Base-by-base conservation (phyloP, 2,888 invertebrate genomes). In the Caenorhabditis macrosperma region DNA sequence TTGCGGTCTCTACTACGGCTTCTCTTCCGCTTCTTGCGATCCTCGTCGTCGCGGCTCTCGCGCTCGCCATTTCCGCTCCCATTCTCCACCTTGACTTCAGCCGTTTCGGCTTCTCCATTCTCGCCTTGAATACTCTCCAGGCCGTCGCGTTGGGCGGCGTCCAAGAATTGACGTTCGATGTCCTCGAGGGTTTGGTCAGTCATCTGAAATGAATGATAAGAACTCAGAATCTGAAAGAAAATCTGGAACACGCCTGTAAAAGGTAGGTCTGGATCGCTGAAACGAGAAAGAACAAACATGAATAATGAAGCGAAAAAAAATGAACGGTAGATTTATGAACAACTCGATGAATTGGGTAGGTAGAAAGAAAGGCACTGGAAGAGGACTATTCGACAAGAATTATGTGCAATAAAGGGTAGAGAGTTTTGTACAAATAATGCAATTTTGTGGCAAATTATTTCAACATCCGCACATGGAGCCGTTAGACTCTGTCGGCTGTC, bases 11-110 rank as follows among this genome's bases (percentile, higher is more conserved):
- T 64, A n/a, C 81, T 41, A 30, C 76, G 68, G 41, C 82, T 17
- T 75, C 30, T 35, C 84, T 84, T 22, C 81, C 85, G 60, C 46
- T 71, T 75, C 52, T 82, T 86, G 1, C 82, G 60, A 35, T 83
- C 81, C 3, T 77, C 75, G 26, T 82, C 84, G 15, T 69, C 64
- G 22, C 81, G 66, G 12, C 35, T 28, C 5, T 28, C 38, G 2
- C 26, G n/a, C 44, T 57, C 30, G 7, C 12, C 44, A 3, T 57
- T 41, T 22, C 22, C 59, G 26, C 50, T 52, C 26, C 41, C 52
- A 41, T 50, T 66, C 28, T 41, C 30, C 12, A 66, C 30, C 7
- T 55, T 28, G 28, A 48, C 63, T 35, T 52, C 33, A n/a, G n/a
- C n/a, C n/a, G n/a, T n/a, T 28, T 24, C 38, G 5, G n/a, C 38